Conservation (phyloP, 1,140 invertebrate species). For the Bemisia tabaci region DNA sequence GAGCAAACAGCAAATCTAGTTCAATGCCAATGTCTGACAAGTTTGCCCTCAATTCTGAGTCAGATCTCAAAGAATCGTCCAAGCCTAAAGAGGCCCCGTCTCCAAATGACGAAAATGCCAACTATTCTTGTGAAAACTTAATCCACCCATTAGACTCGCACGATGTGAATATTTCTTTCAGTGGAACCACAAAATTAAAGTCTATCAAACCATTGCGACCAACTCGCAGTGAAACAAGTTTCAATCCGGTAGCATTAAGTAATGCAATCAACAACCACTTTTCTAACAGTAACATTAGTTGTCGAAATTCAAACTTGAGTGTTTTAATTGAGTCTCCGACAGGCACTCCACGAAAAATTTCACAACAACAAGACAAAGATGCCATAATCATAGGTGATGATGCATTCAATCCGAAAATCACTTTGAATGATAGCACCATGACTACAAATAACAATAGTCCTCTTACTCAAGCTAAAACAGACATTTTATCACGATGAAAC, state of each 20-base stretch:
- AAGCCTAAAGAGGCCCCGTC: conserved; percentile 35
- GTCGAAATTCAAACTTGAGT: not conserved
- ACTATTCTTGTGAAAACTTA: conserved; percentile 29
- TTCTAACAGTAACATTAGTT: not conserved
- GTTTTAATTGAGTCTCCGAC: not conserved
- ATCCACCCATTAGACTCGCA: conserved; percentile 42
- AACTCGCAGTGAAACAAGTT: not conserved
- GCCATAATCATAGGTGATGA: not conserved
- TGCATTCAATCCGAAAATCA: not conserved
- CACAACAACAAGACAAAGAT: not conserved
- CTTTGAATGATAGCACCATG: not conserved
- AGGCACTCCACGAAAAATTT: not conserved
- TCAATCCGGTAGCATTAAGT: not conserved
- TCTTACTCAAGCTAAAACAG: not conserved
- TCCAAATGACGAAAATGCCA: conserved; percentile 18
- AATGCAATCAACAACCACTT: not conserved
- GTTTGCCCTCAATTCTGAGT: not conserved
- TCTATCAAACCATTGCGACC: conserved; percentile 33
- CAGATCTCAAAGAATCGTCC: conserved; percentile 36
- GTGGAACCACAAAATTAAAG: conserved; percentile 49
- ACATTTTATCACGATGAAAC: not conserved
- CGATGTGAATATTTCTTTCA: conserved; percentile 48
- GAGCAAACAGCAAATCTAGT: conserved; percentile 28
- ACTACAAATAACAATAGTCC: not conserved
- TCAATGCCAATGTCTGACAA: conserved; percentile 33